A percentile compares a stretch with the other conserved stretches of the same genome.
Evolutionary conservation across 37 sponge, comb jelly and placozoan species (phyloP).

Genomic region (Theonella swinhoei): DNA sequence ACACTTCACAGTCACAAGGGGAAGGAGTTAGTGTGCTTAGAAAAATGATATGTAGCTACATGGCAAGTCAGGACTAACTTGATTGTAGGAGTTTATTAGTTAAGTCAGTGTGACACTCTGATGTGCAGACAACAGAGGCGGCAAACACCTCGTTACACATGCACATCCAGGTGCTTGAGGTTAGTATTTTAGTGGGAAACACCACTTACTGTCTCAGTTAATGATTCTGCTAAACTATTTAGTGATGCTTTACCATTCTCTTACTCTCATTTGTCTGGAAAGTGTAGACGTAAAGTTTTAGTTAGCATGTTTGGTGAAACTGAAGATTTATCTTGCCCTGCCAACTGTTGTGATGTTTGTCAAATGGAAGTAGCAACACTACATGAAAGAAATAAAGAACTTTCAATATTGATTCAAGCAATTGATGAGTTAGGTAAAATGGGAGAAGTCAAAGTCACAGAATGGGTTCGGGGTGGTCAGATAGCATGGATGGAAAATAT

Average conservation of each 20-base stretch:
- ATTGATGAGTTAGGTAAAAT: too few relatives aligned
- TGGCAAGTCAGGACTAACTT: too few relatives aligned
- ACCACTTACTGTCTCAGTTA: conserved; percentile 12
- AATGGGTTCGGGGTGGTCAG: too few relatives aligned
- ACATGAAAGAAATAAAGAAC: not conserved
- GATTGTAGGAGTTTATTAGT: too few relatives aligned
- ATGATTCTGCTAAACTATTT: conserved; percentile 17
- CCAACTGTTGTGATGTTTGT: conserved; percentile 40
- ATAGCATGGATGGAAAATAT: too few relatives aligned
- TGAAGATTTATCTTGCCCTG: not conserved
- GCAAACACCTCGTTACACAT: conserved; percentile 24
- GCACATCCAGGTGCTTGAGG: not conserved
- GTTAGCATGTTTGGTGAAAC: conserved; percentile 26
- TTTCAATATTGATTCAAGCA: conserved; percentile 16
- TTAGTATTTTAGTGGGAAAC: conserved; percentile 12
- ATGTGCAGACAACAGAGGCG: too few relatives aligned
- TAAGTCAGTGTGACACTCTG: too few relatives aligned
- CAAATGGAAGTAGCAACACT: not conserved
- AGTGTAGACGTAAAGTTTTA: conserved; percentile 31
- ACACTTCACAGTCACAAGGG: not conserved
- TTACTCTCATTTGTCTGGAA: conserved; percentile 27
- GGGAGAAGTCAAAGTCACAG: too few relatives aligned
- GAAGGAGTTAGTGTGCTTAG: not conserved
- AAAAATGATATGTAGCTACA: too few relatives aligned
- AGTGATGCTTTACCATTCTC: conserved; percentile 12